These are phyloP conservation scores for Poeciliopsis presidionis DNA, from an alignment of 2,797 vertebrate species.

Conservation along the genomic window DNA sequence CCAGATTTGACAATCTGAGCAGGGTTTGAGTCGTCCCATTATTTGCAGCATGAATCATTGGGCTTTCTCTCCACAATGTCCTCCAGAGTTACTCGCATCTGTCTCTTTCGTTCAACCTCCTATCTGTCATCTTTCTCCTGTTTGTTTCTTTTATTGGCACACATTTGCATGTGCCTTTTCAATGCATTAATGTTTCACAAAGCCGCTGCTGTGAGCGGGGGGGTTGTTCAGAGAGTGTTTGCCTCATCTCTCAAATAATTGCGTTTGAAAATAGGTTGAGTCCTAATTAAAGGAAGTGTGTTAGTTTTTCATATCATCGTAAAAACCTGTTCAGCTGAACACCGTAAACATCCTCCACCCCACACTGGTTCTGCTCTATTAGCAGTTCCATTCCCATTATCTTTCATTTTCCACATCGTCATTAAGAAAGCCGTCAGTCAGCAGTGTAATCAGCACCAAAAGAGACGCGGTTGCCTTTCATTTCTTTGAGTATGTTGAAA, in stretches of 20 bases:
- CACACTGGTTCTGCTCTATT: neutral
- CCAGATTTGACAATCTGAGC: slow-evolving; percentile 40
- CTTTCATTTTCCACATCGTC: slow-evolving; percentile 23
- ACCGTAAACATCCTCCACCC: slow-evolving; percentile 22
- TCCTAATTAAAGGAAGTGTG: slow-evolving; percentile 54
- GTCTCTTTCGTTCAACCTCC: slow-evolving; percentile 20
- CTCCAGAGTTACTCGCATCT: slow-evolving; percentile 23
- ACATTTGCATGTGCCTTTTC: slow-evolving; percentile 63
- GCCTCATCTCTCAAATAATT: slow-evolving; percentile 11
- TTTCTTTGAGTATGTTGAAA: slow-evolving; percentile 2
- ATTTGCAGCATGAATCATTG: slow-evolving; percentile 39
- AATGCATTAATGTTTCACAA: slow-evolving; percentile 40
- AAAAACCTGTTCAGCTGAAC: slow-evolving; percentile 33
- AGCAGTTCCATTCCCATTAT: slow-evolving; percentile 18
- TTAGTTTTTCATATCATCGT: slow-evolving; percentile 23
- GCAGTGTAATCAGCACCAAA: neutral
- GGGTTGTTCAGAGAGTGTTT: neutral
- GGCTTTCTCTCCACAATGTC: slow-evolving; percentile 20
- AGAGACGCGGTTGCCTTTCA: neutral
- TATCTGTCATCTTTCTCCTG: slow-evolving; percentile 23
- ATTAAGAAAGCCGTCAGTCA: slow-evolving; percentile 34
- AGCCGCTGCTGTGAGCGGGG: neutral
- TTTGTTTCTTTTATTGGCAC: slow-evolving; percentile 57
- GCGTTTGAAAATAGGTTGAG: slow-evolving; percentile 47
- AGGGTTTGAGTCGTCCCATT: slow-evolving; percentile 20